Evolutionary conservation across 53 echinoderm and acorn worm genomes (phyloP).

Genomic region (Hippasteria phrygiana): DNA sequence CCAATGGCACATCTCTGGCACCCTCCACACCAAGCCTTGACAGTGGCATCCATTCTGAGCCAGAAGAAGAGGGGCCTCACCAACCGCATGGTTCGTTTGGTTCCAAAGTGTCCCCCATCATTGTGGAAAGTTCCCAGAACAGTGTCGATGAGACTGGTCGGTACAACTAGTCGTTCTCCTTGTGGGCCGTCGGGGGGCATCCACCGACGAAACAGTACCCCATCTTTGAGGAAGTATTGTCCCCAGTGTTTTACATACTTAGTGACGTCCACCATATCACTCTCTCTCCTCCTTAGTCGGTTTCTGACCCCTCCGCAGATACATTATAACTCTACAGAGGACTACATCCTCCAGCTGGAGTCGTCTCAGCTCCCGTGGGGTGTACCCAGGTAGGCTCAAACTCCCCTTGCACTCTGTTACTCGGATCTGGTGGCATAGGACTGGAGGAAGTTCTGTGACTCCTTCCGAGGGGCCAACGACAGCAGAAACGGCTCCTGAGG

Average conservation of each 20-base stretch:
- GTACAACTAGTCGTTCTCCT: slow-evolving; percentile 1
- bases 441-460: background rate
- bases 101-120: slow-evolving; percentile 53
- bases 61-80: slow-evolving; percentile 46
- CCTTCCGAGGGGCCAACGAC: background rate
- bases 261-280: background rate
- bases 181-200: background rate
- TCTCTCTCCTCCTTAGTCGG: slow-evolving; percentile 14
- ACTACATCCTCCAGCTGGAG: slow-evolving; percentile 1
- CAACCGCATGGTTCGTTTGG: slow-evolving; percentile 16
- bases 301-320: slow-evolving; percentile 20
- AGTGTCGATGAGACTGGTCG: background rate
- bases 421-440: slow-evolving; percentile 6
- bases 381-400: slow-evolving; percentile 36
- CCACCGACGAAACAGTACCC: slow-evolving; percentile 18
- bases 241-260: slow-evolving; percentile 8
- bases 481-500: background rate
- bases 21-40: slow-evolving; percentile 41
- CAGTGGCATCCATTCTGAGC: slow-evolving; percentile 12
- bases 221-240: background rate
- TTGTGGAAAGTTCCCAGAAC: slow-evolving; percentile 29
- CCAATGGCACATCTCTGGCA: slow-evolving; percentile 19
- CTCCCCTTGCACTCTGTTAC: background rate
- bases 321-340: background rate
- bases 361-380: background rate